Evolutionary conservation across 2,113 vertebrate species (phyloP).

Genomic region (Eulacestoma nigropectus): DNA sequence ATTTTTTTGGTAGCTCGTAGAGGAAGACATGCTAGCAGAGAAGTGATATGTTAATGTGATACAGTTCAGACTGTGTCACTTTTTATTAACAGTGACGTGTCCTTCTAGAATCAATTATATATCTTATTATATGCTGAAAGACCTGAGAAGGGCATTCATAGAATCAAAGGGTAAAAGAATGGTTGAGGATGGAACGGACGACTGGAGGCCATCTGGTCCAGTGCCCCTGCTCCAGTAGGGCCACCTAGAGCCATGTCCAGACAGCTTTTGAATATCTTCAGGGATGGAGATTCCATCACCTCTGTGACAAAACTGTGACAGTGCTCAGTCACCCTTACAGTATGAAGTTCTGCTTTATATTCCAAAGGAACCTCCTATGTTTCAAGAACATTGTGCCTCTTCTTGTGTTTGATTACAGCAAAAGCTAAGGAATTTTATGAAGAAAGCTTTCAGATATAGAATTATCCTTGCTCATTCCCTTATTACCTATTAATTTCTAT

Average conservation of each 20-base stretch:
- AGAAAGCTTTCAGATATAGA: neutral
- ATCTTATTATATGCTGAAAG: neutral
- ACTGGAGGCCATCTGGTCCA: neutral
- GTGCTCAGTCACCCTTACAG: neutral
- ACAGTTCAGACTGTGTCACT: neutral
- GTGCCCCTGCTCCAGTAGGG: neutral
- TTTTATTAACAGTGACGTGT: neutral
- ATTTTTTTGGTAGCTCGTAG: neutral
- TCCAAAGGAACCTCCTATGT: fast-evolving
- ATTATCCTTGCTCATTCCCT: neutral
- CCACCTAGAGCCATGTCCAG: neutral
- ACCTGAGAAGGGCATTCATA: neutral
- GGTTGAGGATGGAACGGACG: neutral
- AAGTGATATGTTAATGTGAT: neutral
- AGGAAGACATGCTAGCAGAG: neutral
- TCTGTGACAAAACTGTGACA: neutral
- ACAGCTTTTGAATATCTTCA: neutral
- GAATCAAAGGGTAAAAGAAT: neutral
- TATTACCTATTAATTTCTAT: neutral
- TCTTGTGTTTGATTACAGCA: neutral
- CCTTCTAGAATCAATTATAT: neutral
- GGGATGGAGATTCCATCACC: neutral
- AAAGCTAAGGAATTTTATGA: neutral
- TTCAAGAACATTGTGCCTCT: neutral
- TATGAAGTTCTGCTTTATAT: neutral